Base-by-base conservation (phyloP, 2,797 vertebrate genomes). In the Ispidina picta region DNA sequence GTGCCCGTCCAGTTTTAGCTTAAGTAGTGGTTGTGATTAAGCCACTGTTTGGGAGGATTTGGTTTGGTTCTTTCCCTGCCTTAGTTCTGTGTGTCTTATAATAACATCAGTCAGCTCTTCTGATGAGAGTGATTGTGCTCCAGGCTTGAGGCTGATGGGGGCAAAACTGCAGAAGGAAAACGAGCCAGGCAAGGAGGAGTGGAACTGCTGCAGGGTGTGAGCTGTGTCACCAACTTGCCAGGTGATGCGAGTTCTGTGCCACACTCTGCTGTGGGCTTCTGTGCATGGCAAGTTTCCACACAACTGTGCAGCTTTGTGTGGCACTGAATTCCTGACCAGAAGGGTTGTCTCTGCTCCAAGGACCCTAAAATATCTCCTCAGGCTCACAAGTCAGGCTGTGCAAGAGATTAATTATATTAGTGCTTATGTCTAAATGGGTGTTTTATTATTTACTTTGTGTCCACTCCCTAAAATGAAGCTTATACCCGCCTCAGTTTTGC, bases 1-100 rank as follows among this genome's bases (percentile, higher is more conserved):
- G 69, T 69, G 79, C 82, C n/a, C 16, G 13, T 80, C 81, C 79
- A 74, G 60, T 65, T 93, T 68, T 15, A 80, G 83, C 81, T 68
- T 52, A 71, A 86, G 73, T 21, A 77, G 69, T 10, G 46, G 43
- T 66, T 87, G 54, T 80, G 75, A 77, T 88, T 74, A 85, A 94
- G 78, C 88, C 43, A 25, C 87, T 89, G 82, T 84, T 92, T 82
- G 87, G 46, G 89, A 93, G 84, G 90, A 87, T 83, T 89, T 89
- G 72, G 73, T 94, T 83, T 43, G 73, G 19, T 37, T 2, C 31
- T 88, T 85, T 55, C 72, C 52, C 66, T 94, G 73, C 51, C 59
- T 86, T 77, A 3, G 0, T 66, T 82, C 72, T 90, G 82, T 69
- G 54, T 77, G 59, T 44, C 72, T 74, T 71, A 2, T 62, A 84